phyloP scores from a whole-genome alignment of 1,140 invertebrate genomes.

The Drosophila eugracilis region DNA sequence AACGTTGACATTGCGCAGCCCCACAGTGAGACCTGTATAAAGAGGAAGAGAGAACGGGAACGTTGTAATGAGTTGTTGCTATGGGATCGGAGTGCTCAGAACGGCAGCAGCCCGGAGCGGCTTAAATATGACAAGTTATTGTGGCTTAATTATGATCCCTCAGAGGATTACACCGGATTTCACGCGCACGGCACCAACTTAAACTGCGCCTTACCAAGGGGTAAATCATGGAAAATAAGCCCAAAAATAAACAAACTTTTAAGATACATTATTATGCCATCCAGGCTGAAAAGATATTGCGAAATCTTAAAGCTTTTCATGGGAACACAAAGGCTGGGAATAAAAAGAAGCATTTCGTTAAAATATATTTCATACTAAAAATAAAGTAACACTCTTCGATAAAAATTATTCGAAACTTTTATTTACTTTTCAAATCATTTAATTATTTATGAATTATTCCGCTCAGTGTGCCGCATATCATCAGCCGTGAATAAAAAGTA shows the following conservation, averaged over 20 bases:
- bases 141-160: constrained; percentile 79
- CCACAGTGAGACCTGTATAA: constrained; percentile 67
- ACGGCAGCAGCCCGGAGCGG: constrained; percentile 28
- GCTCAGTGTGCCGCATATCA: constrained; percentile 3
- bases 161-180: constrained; percentile 67
- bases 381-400: too few relatives aligned
- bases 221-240: constrained; percentile 9
- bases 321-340: background rate
- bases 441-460: too few relatives aligned
- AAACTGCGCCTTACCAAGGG: background rate
- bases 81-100: constrained; percentile 8
- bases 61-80: constrained; percentile 28
- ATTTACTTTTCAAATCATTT: background rate
- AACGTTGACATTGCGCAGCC: constrained; percentile 87
- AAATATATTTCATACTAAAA: background rate
- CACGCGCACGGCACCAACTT: constrained; percentile 11
- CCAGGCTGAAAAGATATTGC: background rate
- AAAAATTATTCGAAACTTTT: background rate
- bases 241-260: background rate
- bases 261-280: background rate
- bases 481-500: constrained; percentile 24
- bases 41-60: background rate
- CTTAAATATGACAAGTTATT: constrained; percentile 80
- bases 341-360: too few relatives aligned
- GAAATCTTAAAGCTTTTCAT: background rate